These are phyloP conservation scores for Chymomyza costata DNA, from an alignment of 1,140 invertebrate species.

Conservation along the genomic window DNA sequence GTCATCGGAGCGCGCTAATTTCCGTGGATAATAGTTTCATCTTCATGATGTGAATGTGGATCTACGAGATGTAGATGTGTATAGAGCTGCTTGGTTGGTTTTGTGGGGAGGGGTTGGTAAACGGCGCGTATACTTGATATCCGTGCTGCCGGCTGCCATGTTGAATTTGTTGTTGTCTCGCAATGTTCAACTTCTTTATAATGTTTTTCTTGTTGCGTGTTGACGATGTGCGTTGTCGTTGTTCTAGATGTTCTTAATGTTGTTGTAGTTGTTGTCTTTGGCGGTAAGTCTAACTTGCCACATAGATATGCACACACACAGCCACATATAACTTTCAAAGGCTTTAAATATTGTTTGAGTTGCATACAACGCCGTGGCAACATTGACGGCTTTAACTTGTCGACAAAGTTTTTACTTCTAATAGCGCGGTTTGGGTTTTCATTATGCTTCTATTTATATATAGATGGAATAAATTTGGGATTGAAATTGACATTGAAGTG, in stretches of 20 bases:
- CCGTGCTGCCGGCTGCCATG: slow-evolving; percentile 42
- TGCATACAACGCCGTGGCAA: too few relatives aligned
- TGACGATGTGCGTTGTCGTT: slow-evolving; percentile 42
- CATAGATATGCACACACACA: background rate
- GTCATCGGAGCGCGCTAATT: slow-evolving; percentile 60
- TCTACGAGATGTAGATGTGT: too few relatives aligned
- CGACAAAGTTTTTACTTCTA: slow-evolving; percentile 29
- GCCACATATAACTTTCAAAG: too few relatives aligned
- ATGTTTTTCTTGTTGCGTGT: slow-evolving; percentile 57
- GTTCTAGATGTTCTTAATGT: background rate
- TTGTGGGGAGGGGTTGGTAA: background rate
- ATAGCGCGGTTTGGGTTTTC: too few relatives aligned
- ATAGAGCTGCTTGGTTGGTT: too few relatives aligned
- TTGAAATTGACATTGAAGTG: too few relatives aligned
- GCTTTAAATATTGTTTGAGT: slow-evolving; percentile 19
- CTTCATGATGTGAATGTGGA: slow-evolving; percentile 58
- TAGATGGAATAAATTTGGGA: too few relatives aligned
- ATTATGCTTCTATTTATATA: too few relatives aligned
- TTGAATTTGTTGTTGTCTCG: slow-evolving; percentile 61
- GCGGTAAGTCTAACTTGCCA: too few relatives aligned
- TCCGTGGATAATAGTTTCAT: slow-evolving; percentile 69
- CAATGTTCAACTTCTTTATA: slow-evolving; percentile 43
- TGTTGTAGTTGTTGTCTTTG: background rate
- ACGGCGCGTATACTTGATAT: background rate
- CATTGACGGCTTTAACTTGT: slow-evolving; percentile 54